These are phyloP conservation scores for Cephus pygmeus DNA, from an alignment of 2,888 invertebrate genomes.

Conservation along the genomic window DNA sequence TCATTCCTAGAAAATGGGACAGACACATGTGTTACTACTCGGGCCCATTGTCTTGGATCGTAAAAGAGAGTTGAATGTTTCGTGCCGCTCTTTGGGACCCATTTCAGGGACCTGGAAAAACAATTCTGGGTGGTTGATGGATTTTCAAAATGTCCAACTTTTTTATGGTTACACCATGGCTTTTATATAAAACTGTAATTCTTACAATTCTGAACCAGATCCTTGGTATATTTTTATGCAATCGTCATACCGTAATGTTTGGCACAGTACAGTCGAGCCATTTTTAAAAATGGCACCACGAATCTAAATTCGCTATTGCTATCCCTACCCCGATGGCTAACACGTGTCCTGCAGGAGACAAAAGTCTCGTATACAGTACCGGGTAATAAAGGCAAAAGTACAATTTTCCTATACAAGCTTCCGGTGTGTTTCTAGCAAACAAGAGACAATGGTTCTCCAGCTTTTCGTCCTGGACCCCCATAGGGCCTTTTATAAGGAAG, in stretches of 20 bases:
- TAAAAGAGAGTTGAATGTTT: background rate
- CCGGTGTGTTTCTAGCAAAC: slow-evolving; percentile 16
- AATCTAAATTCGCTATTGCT: background rate
- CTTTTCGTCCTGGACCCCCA: background rate
- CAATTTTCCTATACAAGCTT: slow-evolving; percentile 29
- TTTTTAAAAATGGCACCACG: background rate
- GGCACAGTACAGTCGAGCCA: background rate
- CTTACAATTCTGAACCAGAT: background rate
- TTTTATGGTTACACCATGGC: background rate
- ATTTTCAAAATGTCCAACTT: background rate
- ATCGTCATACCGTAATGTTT: background rate
- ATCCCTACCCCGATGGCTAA: slow-evolving; percentile 31
- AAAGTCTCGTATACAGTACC: slow-evolving; percentile 10
- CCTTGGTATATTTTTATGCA: background rate
- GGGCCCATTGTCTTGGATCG: background rate
- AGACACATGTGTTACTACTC: slow-evolving; percentile 2
- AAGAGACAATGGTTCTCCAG: background rate
- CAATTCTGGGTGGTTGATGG: background rate
- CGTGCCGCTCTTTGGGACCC: background rate
- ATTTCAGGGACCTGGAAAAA: background rate
- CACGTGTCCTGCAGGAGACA: slow-evolving; percentile 32
- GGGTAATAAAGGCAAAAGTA: slow-evolving; percentile 19
- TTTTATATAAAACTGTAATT: background rate
- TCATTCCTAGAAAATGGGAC: slow-evolving; percentile 7
- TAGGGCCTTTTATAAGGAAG: background rate